Evolutionary conservation across 2,888 invertebrate species (phyloP), one percentile per base, ranked within the genome.

Genomic region (Panzeria rudis): DNA sequence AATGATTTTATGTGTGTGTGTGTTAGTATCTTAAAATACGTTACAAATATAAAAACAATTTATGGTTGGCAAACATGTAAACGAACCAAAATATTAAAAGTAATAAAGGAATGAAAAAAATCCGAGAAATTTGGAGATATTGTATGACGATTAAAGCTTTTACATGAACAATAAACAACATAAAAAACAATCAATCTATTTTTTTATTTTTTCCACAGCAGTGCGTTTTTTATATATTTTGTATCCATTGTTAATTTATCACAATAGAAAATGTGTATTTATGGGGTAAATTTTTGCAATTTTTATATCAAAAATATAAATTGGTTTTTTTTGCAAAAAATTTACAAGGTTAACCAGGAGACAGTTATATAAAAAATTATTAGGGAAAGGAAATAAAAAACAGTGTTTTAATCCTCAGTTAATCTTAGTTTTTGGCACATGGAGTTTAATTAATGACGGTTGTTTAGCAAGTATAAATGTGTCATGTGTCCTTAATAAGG

Each of bases 21-120:
- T 62, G 13, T 47, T 41, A 62, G 29, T 17, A 20, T 47, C 23
- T 20, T 52, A 52, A 77, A 66, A 78, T 79, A 81, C 84, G 85
- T 82, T 85, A 85, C 69, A 85, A 66, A 79, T 75, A 71, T 75
- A 71, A 75, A 59, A 85, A 61, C 56, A 75, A 75, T 85, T 84
- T 75, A 85, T 79, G 85, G 78, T 71, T 66, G 25, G 44, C 59
- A 82, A 79, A 82, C 82, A 85, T 77, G 61, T 71, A 69, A 81
- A 61, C 35, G 38, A 61, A 17, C 11, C 32, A 52, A 61, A 20
- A 54, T 59, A 17, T 15, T 29, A n/a, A 11, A 59, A 17, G 20
- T 59, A 29, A 59, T 56, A 56, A 59, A 35, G 17, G 15, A 32
- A 17, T 32, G 3, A n/a, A 50, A 44, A 61, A 72, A 38, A 61